Conservation (phyloP, 2,113 vertebrate species). For the Pavo muticus region DNA sequence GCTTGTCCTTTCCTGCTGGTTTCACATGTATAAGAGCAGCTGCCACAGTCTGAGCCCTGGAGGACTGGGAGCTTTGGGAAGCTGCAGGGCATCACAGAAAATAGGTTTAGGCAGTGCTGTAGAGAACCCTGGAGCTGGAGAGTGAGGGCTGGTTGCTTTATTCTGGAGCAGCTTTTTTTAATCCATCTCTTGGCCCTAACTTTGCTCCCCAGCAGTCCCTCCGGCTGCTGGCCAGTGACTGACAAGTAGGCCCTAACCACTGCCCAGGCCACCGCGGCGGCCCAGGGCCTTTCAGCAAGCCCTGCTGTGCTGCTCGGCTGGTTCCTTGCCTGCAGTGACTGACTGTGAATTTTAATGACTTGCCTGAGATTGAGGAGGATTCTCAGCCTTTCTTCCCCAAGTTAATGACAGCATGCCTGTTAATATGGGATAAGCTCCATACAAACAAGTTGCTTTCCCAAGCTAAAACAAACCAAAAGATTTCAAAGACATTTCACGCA, state of each 20-base stretch:
- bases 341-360: conserved; percentile 36
- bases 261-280: not conserved
- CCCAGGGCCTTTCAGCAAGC: not conserved
- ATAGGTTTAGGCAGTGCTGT: conserved; percentile 33
- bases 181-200: not conserved
- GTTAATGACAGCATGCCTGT: not conserved
- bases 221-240: conserved; percentile 1
- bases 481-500: not conserved
- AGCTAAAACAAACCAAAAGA: not conserved
- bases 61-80: conserved; percentile 39
- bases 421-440: not conserved
- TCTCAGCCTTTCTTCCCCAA: not conserved
- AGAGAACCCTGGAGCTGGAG: not conserved
- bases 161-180: not conserved
- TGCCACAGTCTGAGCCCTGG: conserved; percentile 4
- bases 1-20: conserved; percentile 26
- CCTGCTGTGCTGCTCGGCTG: conserved; percentile 1
- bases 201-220: not conserved
- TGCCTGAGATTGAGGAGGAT: not conserved
- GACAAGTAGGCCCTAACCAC: not conserved
- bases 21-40: conserved; percentile 45
- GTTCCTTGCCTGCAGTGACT: conserved; percentile 1
- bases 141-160: conserved; percentile 29
- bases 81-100: conserved; percentile 22
- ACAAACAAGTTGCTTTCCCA: not conserved